Percentiles rank a stretch among this genome's conserved stretches.
Evolutionary conservation across 1,140 invertebrate genomes (phyloP).

Genomic region (Bombyx mandarina): DNA sequence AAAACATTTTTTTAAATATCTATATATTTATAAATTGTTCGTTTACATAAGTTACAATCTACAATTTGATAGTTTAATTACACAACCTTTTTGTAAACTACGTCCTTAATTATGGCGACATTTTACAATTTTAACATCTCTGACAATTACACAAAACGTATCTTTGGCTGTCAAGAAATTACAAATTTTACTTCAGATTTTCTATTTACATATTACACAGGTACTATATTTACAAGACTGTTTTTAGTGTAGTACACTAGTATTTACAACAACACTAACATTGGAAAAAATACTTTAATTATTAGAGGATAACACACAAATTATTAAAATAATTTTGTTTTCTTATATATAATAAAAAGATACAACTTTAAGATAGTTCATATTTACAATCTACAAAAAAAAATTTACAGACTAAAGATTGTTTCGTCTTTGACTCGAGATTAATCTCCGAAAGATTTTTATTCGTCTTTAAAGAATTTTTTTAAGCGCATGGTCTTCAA

Average conservation of each 20-base stretch:
- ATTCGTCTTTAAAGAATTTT: too few species aligned
- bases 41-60: slow-evolving; percentile 49
- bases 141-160: slow-evolving; percentile 22
- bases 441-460: too few species aligned
- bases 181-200: slow-evolving; percentile 10
- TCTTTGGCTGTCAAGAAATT: slow-evolving; percentile 28
- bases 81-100: slow-evolving; percentile 58
- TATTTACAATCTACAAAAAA: too few species aligned
- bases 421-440: too few species aligned
- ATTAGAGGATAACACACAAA: background rate
- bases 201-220: slow-evolving; percentile 19
- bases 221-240: slow-evolving; percentile 21
- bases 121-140: slow-evolving; percentile 11
- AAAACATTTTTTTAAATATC: slow-evolving; percentile 31
- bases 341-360: too few species aligned
- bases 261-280: slow-evolving; percentile 24
- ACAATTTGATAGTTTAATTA: slow-evolving; percentile 59
- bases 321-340: too few species aligned
- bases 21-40: slow-evolving; percentile 58
- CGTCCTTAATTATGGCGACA: slow-evolving; percentile 19
- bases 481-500: too few species aligned
- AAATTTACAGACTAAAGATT: too few species aligned
- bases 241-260: slow-evolving; percentile 1
- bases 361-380: too few species aligned
- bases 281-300: slow-evolving; percentile 10